Conservation (phyloP, 1,140 invertebrate genomes). For the Zaprionus nigranus region DNA sequence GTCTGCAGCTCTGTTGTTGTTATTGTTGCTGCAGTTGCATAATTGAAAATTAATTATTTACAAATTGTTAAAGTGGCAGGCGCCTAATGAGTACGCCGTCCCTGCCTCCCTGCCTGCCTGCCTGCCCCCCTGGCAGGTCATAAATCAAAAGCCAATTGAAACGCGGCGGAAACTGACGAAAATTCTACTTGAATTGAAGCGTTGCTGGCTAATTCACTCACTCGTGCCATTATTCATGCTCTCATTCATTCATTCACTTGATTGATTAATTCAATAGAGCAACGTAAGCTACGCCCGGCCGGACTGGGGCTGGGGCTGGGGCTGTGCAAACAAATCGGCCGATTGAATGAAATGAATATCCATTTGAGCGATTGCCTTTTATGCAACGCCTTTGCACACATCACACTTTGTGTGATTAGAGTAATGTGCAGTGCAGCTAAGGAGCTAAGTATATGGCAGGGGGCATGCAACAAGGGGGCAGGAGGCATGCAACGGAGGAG, state of each 20-base stretch:
- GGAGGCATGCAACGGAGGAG: slow-evolving; percentile 21
- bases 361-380: slow-evolving; percentile 64
- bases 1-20: slow-evolving; percentile 16
- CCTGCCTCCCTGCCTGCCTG: too few species aligned
- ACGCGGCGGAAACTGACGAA: neutral
- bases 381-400: slow-evolving; percentile 25
- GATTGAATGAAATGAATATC: slow-evolving; percentile 52
- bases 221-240: neutral
- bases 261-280: slow-evolving; percentile 79
- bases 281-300: slow-evolving; percentile 23
- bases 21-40: slow-evolving; percentile 59
- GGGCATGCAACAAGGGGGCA: slow-evolving; percentile 14
- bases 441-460: slow-evolving; percentile 1
- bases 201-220: neutral
- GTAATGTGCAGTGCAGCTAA: slow-evolving; percentile 65
- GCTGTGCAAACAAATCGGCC: slow-evolving; percentile 12
- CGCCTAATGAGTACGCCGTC: slow-evolving; percentile 56
- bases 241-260: slow-evolving; percentile 41
- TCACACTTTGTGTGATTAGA: slow-evolving; percentile 64
- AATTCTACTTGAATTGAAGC: neutral
- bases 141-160: slow-evolving; percentile 55
- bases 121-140: slow-evolving; percentile 6
- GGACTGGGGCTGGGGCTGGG: slow-evolving; percentile 4
- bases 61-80: slow-evolving; percentile 74
- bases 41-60: slow-evolving; percentile 83